Evolutionary conservation across 2,888 invertebrate genomes (phyloP), one percentile per base, ranked within the genome.

Genomic region (Exocentrus adspersus): DNA sequence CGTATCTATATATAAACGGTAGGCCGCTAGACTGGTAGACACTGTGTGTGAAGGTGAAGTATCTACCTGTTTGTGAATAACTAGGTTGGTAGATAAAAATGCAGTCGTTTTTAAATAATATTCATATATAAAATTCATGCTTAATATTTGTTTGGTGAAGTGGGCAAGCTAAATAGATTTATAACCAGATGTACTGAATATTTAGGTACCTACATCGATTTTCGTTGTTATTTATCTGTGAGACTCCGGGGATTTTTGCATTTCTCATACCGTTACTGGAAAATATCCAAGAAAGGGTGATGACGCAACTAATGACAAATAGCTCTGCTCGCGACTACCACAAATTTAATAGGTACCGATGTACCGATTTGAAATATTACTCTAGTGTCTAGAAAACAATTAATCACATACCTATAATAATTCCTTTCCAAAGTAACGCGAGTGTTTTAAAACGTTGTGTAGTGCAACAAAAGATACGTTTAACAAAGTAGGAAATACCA

Each of bases 221-320:
- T n/a, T n/a, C n/a, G n/a, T n/a, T n/a, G n/a, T n/a, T n/a, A n/a
- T n/a, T n/a, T n/a, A n/a, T 30, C 9, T 7, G 7, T 6, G 30
- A 30, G n/a, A 30, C 28, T 7, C 28, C 7, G 30, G n/a, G n/a
- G n/a, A n/a, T n/a, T 30, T n/a, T 37, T 32, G 14, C n/a, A 37
- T 37, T 37, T 37, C 24, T 10, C 37, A 37, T 9, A 37, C 12
- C 10, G 37, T 37, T 37, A 37, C 37, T 37, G 37, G 37, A 37
- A n/a, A 37, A 37, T 37, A 37, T 37, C 37, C 37, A 37, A n/a
- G 37, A n/a, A 37, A 37, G 37, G n/a, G 37, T 37, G 37, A 37
- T 37, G 37, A 37, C 37, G 37, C n/a, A 37, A 37, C 12, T 12
- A 37, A 37, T 37, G 37, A 37, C 14, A 37, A 37, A 37, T 37